Conservation (phyloP, 2,797 vertebrate genomes). For the Danio choprae region DNA sequence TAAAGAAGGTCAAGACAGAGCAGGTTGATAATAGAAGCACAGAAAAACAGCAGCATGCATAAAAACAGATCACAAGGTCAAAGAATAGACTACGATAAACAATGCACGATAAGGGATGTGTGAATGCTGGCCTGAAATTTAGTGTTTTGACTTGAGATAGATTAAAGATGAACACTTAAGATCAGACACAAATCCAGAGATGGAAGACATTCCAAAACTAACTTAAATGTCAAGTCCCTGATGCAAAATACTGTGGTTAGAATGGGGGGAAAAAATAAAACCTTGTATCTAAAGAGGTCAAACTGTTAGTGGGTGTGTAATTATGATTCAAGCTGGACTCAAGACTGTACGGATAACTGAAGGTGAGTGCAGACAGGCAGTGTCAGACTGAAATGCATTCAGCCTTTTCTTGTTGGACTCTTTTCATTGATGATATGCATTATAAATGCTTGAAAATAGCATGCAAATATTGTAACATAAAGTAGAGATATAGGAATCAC, state of each 20-base stretch:
- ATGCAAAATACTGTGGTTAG: slow-evolving; percentile 43
- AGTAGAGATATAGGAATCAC: neutral
- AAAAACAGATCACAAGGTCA: slow-evolving; percentile 45
- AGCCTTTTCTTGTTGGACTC: neutral
- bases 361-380: slow-evolving; percentile 52
- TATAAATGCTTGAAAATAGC: neutral
- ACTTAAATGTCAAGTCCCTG: slow-evolving; percentile 14
- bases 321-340: slow-evolving; percentile 52
- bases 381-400: neutral
- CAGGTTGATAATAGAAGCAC: slow-evolving; percentile 32
- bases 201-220: slow-evolving; percentile 35
- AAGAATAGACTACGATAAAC: slow-evolving; percentile 50
- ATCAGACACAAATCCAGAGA: slow-evolving; percentile 41
- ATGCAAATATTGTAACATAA: neutral
- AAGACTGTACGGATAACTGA: slow-evolving; percentile 46
- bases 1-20: slow-evolving; percentile 36
- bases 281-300: slow-evolving; percentile 21
- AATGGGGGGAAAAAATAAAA: slow-evolving; percentile 34
- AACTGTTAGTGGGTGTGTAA: slow-evolving; percentile 29
- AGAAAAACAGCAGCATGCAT: slow-evolving; percentile 21
- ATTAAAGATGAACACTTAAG: slow-evolving; percentile 41
- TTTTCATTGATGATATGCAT: neutral
- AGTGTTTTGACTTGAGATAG: slow-evolving; percentile 55
- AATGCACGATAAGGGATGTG: slow-evolving; percentile 32
- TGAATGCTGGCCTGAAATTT: slow-evolving; percentile 36